These are phyloP conservation scores for Drosophila novamexicana DNA, from an alignment of 1,140 invertebrate genomes.

Conservation along the genomic window DNA sequence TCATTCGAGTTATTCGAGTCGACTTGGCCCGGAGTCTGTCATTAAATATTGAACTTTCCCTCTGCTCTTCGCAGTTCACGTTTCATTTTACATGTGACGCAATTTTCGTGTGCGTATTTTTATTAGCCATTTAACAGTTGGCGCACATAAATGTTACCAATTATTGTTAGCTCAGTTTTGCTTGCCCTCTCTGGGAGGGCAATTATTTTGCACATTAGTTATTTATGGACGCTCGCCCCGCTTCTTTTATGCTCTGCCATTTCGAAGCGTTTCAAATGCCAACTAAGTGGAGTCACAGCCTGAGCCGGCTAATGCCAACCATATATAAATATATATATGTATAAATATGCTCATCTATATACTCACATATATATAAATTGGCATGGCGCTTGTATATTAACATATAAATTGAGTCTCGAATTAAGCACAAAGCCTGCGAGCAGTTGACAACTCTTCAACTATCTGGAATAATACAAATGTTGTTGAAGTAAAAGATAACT, in stretches of 20 bases:
- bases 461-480: no score
- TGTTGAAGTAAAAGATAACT: no score
- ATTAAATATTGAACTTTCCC: slow-evolving; percentile 30
- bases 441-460: no score
- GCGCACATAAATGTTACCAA: slow-evolving; percentile 75
- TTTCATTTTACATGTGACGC: slow-evolving; percentile 54
- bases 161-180: slow-evolving; percentile 76
- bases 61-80: slow-evolving; percentile 10
- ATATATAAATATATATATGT: no score
- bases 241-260: background rate
- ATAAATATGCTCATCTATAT: background rate
- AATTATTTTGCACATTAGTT: slow-evolving; percentile 33
- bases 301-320: no score
- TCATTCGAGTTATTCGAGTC: slow-evolving; percentile 30
- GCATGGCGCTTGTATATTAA: no score
- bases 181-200: slow-evolving; percentile 20
- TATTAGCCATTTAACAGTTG: slow-evolving; percentile 79
- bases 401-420: no score
- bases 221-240: slow-evolving; percentile 22
- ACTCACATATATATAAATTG: background rate
- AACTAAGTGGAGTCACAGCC: slow-evolving; percentile 1
- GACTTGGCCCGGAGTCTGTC: slow-evolving; percentile 23
- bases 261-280: background rate
- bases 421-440: no score
- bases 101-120: slow-evolving; percentile 55